These are phyloP conservation scores for Chloropsis hardwickii DNA, from an alignment of 2,113 vertebrate genomes.

Conservation along the genomic window DNA sequence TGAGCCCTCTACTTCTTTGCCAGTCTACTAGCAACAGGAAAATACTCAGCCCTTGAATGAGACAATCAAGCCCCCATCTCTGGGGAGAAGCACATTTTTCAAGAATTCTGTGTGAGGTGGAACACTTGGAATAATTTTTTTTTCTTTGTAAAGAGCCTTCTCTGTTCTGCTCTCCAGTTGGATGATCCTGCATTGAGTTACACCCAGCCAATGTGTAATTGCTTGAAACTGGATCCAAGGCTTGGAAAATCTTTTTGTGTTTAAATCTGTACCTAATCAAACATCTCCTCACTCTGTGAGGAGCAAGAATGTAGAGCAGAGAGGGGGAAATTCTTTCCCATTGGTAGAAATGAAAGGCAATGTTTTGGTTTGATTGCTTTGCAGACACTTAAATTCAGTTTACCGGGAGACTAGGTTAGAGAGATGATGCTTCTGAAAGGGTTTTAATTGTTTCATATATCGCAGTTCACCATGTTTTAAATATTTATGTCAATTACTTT, in stretches of 20 bases:
- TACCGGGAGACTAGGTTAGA: background rate
- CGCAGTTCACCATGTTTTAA: background rate
- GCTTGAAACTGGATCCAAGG: conserved; percentile 24
- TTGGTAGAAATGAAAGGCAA: background rate
- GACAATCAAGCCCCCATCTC: background rate
- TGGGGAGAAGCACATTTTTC: conserved; percentile 7
- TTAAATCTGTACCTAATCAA: conserved; percentile 59
- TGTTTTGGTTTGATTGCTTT: background rate
- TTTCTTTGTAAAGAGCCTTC: background rate
- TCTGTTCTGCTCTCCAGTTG: conserved; percentile 27
- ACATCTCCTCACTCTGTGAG: background rate
- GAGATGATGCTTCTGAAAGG: background rate
- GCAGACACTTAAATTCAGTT: background rate
- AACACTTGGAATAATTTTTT: background rate
- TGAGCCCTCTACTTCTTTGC: background rate
- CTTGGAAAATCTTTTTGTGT: conserved; percentile 36
- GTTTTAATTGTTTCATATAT: background rate
- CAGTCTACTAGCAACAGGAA: background rate
- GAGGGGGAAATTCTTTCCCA: background rate
- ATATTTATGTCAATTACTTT: background rate
- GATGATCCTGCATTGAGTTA: conserved; percentile 15
- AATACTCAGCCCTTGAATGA: background rate
- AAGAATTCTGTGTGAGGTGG: conserved; percentile 40
- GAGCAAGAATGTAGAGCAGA: background rate
- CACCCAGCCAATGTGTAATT: conserved; percentile 43